Base-by-base conservation (phyloP, 2,888 invertebrate species). In the Melolontha melolontha region DNA sequence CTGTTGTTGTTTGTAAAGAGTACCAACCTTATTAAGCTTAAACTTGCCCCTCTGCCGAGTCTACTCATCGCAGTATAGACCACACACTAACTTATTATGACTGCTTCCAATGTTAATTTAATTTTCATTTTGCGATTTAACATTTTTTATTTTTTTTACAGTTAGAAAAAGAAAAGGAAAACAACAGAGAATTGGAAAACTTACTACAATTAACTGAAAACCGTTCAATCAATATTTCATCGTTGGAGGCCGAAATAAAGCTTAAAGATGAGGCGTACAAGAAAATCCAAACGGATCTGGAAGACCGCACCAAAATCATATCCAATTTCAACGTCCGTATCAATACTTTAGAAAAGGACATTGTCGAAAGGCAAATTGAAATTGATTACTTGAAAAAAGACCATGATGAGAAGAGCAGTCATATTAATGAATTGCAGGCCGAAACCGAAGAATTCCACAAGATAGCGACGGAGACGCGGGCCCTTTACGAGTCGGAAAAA, bases 401-500 rank as follows among this genome's bases (percentile, higher is more conserved):
- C 16, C 51, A 69, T 8, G 67, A 72, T 16, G 51, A 70, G 34
- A 73, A 72, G 41, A 67, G 67, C 2, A 51, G 42, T 10, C 70
- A 73, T 27, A 34, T 75, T 22, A 67, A 70, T 29, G 74, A 75
- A n/a, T 63, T 71, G 57, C 66, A 72, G 14, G 22, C 27, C 11
- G 71, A 73, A 62, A 66, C 75, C 40, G 69, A 72, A 63, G 75
- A 78, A 41, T 51, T 80, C 62, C 74, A 76, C 27, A 74, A 75
- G 39, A 62, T 74, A 29, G 70, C 76, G 10, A 70, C 75, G 44
- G 78, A 77, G 22, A 70, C 77, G 42, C 69, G 71, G 50, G 69
- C 72, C 1, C 74, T 80, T 40, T 78, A 81, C 16, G 85, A 85
- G 42, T 84, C 84, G 70, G 80, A 84, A 54, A 84, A 84, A 72